Conservation (phyloP, 2,113 vertebrate genomes). For the Hemiprocne comata region DNA sequence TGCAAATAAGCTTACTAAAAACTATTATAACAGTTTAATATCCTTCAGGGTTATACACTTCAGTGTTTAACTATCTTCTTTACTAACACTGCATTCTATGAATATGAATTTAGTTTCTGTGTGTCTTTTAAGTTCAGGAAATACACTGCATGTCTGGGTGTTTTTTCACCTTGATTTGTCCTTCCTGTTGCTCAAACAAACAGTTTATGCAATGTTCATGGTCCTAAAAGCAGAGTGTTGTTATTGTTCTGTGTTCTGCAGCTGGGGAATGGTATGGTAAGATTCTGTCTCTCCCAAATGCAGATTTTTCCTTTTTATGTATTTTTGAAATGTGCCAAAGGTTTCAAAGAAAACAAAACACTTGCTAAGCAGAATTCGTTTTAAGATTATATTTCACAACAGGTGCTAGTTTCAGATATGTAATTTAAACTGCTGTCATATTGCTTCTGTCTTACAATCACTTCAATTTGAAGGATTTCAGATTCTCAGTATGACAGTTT, state of each 20-base stretch:
- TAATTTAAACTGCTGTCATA: background rate
- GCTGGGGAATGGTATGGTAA: background rate
- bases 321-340: background rate
- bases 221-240: background rate
- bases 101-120: background rate
- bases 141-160: background rate
- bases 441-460: background rate
- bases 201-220: background rate
- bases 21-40: background rate
- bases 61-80: background rate
- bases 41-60: background rate
- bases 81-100: background rate
- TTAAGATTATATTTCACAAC: background rate
- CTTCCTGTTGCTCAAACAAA: constrained; percentile 46
- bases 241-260: background rate
- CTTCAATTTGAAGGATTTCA: background rate
- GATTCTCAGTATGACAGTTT: background rate
- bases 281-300: background rate
- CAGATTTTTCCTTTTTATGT: background rate
- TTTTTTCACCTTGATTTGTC: constrained; percentile 62
- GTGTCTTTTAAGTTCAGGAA: background rate
- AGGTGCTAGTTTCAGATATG: background rate
- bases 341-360: background rate
- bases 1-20: background rate
- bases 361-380: background rate